Base-by-base conservation (phyloP, 2,888 invertebrate species). In the Hofmannophila pseudospretella region DNA sequence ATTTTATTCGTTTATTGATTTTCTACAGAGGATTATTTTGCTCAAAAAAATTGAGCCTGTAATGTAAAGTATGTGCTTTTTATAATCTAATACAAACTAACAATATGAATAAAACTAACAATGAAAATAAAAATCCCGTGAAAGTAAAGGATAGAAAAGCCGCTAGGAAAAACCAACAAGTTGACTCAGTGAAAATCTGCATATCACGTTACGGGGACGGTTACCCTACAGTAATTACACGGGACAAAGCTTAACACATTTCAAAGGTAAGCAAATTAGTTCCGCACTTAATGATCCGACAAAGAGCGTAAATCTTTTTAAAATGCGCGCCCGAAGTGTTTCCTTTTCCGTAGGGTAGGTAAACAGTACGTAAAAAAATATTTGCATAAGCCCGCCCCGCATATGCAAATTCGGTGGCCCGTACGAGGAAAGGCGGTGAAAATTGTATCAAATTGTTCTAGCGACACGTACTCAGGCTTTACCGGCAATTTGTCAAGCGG, bases 211-310 rank as follows among this genome's bases (percentile, higher is more conserved):
- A 76, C 77, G 51, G 73, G 70, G 54, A 67, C 70, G 59, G 60
- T 69, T 62, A 68, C 75, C 73, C 70, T 49, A 54, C 68, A 64
- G 73, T 76, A 81, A 86, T 85, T 81, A 80, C 71, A 62, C 70
- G 74, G 72, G 73, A 78, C 76, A 76, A 72, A 77, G 80, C 73
- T 72, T 76, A 76, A 77, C 85, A 84, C 85, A 80, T 86, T 85
- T 80, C 81, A 84, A 84, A 86, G 84, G 85, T 85, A 84, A 82
- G 82, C 85, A 85, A 86, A 86, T 86, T 86, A 86, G 84, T 84
- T 84, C 81, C 80, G 71, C 71, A 84, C 76, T 82, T 86, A 86
- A 85, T 86, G 85, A 82, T 79, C 85, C 85, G 82, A 81, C 85
- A 84, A 85, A 79, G 82, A 72, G 82, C 75, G 82, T 85, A 86